These are phyloP conservation scores for Steromphala cineraria DNA, from an alignment of 2,888 invertebrate species.

Conservation along the genomic window DNA sequence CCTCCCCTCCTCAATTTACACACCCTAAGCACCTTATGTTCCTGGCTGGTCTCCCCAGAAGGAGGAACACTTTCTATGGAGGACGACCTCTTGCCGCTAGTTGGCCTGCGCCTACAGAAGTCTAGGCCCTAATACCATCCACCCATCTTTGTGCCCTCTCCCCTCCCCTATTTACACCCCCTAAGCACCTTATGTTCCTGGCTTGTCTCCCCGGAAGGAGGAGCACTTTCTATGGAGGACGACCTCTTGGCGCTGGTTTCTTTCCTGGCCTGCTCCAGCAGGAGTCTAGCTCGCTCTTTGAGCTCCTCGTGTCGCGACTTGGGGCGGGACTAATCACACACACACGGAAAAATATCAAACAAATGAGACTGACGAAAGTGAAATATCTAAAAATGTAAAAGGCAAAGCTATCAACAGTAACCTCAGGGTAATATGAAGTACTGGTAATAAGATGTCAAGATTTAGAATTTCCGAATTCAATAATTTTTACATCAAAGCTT, in stretches of 20 bases:
- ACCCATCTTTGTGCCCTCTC: no score
- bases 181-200: slow-evolving; percentile 12
- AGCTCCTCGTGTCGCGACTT: slow-evolving; percentile 89
- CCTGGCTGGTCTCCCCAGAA: no score
- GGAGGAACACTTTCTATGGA: no score
- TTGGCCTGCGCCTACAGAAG: no score
- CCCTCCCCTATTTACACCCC: slow-evolving; percentile 13
- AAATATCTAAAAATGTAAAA: background rate
- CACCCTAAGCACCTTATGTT: background rate
- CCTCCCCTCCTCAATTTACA: slow-evolving; percentile 15
- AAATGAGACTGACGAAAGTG: background rate
- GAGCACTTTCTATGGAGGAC: background rate
- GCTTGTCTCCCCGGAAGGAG: slow-evolving; percentile 14
- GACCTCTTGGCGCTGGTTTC: slow-evolving; percentile 77
- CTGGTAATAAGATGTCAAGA: no score
- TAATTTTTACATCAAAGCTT: no score
- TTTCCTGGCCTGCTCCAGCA: slow-evolving; percentile 87
- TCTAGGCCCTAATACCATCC: no score
- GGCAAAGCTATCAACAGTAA: background rate
- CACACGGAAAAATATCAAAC: background rate
- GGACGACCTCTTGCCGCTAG: no score
- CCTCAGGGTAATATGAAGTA: no score
- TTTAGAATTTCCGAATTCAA: no score
- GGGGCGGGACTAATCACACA: slow-evolving; percentile 31
- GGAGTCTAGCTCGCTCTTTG: slow-evolving; percentile 87